A percentile compares a stretch with the other conserved stretches of the same genome.
These are phyloP conservation scores for Eudasyphora cyanicolor DNA, from an alignment of 2,888 invertebrate genomes.

Conservation along the genomic window DNA sequence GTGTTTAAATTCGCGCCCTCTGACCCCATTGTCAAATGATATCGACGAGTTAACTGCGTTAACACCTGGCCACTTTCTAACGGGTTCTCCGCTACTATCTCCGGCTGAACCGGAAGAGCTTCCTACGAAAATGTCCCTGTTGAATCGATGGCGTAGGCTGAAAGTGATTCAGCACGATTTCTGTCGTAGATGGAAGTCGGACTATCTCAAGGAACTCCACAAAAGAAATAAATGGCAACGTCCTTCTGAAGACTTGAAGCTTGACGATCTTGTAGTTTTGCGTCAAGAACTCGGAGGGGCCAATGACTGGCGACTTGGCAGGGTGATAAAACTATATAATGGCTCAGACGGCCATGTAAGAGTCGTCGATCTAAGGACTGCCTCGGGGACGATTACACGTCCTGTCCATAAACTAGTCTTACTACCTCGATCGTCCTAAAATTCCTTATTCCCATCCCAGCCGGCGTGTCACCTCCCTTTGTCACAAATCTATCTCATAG, in stretches of 20 bases:
- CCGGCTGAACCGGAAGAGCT: slow-evolving; percentile 15
- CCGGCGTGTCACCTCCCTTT: not conserved
- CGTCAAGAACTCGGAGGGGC: not conserved
- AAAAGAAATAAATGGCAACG: slow-evolving; percentile 46
- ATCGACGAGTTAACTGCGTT: not conserved
- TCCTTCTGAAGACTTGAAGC: slow-evolving; percentile 10
- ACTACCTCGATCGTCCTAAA: not conserved
- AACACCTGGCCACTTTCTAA: not conserved
- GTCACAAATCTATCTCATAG: not conserved
- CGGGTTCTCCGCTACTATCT: not conserved
- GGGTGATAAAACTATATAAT: not conserved
- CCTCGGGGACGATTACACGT: not conserved
- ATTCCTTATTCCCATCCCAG: not conserved
- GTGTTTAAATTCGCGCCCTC: slow-evolving; percentile 17
- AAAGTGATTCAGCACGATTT: slow-evolving; percentile 23
- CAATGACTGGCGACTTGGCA: slow-evolving; percentile 25
- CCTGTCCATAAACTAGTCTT: slow-evolving; percentile 14
- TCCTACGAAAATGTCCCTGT: not conserved
- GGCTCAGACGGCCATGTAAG: not conserved
- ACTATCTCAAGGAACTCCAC: slow-evolving; percentile 44
- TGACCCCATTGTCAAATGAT: not conserved
- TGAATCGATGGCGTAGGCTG: slow-evolving; percentile 2
- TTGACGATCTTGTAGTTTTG: not conserved
- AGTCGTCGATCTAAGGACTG: slow-evolving; percentile 15
- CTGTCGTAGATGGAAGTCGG: slow-evolving; percentile 28